Evolutionary conservation across 2,888 invertebrate species (phyloP).

Genomic region (Allophyes oxyacanthae): DNA sequence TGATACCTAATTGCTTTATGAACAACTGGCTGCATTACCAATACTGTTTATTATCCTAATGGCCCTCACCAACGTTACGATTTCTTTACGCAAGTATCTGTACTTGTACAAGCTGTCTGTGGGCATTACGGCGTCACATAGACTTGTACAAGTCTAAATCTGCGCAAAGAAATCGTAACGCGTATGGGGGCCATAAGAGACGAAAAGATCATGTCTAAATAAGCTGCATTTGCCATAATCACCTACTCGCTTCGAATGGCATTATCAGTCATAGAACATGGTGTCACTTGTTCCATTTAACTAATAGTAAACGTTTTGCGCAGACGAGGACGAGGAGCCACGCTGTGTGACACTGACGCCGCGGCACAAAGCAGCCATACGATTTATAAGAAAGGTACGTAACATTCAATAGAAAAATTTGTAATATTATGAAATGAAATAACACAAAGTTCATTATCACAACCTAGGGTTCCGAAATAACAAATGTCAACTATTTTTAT

Average conservation of each 20-base stretch:
- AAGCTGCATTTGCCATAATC: conserved; percentile 26
- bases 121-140: too few species aligned
- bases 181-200: too few species aligned
- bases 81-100: too few species aligned
- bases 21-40: too few species aligned
- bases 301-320: conserved; percentile 61
- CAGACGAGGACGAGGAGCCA: conserved; percentile 95
- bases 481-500: conserved; percentile 28
- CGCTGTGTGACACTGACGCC: conserved; percentile 95
- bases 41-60: too few species aligned
- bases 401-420: conserved; percentile 9
- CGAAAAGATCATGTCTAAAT: conserved; percentile 17
- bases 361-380: conserved; percentile 96
- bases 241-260: conserved; percentile 31
- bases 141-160: too few species aligned
- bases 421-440: conserved; percentile 17
- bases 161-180: too few species aligned
- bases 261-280: conserved; percentile 17
- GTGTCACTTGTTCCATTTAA: conserved; percentile 17
- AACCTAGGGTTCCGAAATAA: conserved; percentile 21
- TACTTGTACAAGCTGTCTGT: too few species aligned
- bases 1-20: too few species aligned
- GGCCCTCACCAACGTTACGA: too few species aligned
- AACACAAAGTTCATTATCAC: conserved; percentile 34
- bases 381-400: conserved; percentile 96